A percentile compares a stretch with the other conserved stretches of the same genome.
phyloP scores from a whole-genome alignment of 2,797 vertebrate genomes.

The Oryzias sinensis region DNA sequence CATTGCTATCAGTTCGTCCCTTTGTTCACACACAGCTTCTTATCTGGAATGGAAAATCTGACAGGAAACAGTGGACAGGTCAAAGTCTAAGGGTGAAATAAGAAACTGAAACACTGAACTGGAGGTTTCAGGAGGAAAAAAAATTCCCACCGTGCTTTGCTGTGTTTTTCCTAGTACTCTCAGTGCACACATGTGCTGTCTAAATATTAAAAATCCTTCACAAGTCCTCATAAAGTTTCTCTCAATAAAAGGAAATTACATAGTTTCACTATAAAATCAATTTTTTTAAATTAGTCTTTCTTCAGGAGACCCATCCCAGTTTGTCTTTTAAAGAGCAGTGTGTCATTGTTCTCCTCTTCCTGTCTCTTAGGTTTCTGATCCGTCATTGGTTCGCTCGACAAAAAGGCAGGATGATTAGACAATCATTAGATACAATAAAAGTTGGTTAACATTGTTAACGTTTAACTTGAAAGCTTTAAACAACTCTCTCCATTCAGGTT shows the following conservation, averaged over 20 bases:
- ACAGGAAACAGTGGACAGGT: slow-evolving; percentile 56
- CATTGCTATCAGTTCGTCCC: slow-evolving; percentile 20
- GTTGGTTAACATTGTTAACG: slow-evolving; percentile 84
- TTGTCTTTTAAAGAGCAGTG: slow-evolving; percentile 11
- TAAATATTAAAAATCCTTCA: background rate
- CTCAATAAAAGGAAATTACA: background rate
- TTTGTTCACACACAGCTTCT: slow-evolving; percentile 48
- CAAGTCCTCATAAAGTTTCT: slow-evolving; percentile 1
- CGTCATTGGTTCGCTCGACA: slow-evolving; percentile 48
- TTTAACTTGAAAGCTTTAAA: slow-evolving; percentile 75
- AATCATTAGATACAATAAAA: slow-evolving; percentile 88
- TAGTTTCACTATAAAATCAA: background rate
- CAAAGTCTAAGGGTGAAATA: slow-evolving; percentile 64
- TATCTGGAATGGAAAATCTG: slow-evolving; percentile 67
- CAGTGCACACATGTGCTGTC: background rate
- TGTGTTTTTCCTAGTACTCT: background rate
- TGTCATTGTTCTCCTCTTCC: slow-evolving; percentile 37
- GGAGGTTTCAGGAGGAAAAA: slow-evolving; percentile 3
- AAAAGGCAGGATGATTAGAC: slow-evolving; percentile 74
- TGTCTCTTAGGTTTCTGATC: slow-evolving; percentile 33
- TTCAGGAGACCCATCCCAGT: background rate
- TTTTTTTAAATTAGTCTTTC: too few relatives aligned
- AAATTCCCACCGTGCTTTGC: background rate
- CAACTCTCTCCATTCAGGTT: slow-evolving; percentile 38
- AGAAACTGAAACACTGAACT: slow-evolving; percentile 21